A percentile compares a stretch with the other conserved stretches of the same genome.
phyloP scores from a whole-genome alignment of 2,113 vertebrate species.

The Pyrgilauda ruficollis region DNA sequence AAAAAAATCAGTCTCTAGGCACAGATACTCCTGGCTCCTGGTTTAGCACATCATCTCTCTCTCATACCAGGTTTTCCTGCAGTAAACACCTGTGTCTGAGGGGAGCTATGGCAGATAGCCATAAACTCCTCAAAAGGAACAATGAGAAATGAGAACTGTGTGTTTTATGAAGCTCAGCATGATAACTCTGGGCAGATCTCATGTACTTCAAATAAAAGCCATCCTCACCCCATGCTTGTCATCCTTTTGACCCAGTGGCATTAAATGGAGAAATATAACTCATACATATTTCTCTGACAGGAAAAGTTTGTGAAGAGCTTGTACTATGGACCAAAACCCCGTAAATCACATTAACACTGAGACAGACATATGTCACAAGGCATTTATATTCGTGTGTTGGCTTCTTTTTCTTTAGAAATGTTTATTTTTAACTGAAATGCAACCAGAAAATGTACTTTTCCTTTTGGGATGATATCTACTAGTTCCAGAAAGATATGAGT shows the following conservation, averaged over 20 bases:
- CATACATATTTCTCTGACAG: not conserved
- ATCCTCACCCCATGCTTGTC: not conserved
- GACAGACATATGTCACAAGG: not conserved
- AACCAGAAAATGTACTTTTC: not conserved
- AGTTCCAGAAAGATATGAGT: not conserved
- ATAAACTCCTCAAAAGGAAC: not conserved
- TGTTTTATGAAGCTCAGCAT: not conserved
- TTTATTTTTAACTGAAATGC: not conserved
- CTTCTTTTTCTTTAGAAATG: not conserved
- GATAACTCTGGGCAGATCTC: not conserved
- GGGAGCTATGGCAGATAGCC: not conserved
- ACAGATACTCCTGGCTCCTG: not conserved
- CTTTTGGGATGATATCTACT: not conserved
- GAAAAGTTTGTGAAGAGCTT: not conserved
- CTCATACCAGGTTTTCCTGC: not conserved
- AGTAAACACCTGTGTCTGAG: not conserved
- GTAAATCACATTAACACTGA: not conserved
- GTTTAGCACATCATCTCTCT: not conserved
- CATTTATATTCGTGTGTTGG: fast-evolving
- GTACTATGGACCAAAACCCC: not conserved
- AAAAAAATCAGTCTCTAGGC: not conserved
- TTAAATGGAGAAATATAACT: not conserved
- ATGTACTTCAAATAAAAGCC: not conserved
- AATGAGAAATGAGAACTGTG: not conserved
- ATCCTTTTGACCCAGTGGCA: not conserved